phyloP scores from a whole-genome alignment of 2,113 vertebrate genomes.

The Brevimyrus niger region DNA sequence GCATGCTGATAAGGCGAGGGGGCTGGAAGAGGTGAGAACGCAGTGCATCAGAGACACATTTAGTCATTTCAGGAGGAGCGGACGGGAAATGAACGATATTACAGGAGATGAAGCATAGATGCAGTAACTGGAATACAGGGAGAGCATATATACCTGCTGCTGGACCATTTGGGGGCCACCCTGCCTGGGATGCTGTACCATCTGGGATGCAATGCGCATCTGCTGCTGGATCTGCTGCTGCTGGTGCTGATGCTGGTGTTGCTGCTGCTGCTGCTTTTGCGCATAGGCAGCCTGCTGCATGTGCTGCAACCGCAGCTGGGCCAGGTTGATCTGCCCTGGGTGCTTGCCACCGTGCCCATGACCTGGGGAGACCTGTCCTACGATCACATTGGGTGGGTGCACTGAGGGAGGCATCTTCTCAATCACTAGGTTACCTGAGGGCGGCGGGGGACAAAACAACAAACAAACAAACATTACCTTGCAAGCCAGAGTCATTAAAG shows the following conservation, averaged over 20 bases:
- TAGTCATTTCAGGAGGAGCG: not conserved
- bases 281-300: conserved; percentile 89
- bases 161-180: conserved; percentile 74
- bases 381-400: conserved; percentile 77
- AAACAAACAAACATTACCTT: not conserved
- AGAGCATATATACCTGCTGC: conserved; percentile 67
- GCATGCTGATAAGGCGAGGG: conserved; percentile 97
- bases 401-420: conserved; percentile 80
- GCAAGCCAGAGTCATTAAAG: not conserved
- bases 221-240: conserved; percentile 82
- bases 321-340: conserved; percentile 90
- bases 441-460: not conserved
- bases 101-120: not conserved
- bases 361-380: conserved; percentile 77
- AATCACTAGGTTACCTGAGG: conserved; percentile 85
- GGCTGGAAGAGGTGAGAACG: conserved; percentile 59
- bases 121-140: not conserved
- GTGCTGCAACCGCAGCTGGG: conserved; percentile 91
- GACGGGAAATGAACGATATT: not conserved
- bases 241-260: conserved; percentile 79
- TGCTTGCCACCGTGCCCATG: conserved; percentile 79
- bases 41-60: not conserved
- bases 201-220: conserved; percentile 86
- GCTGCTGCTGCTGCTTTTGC: conserved; percentile 82
- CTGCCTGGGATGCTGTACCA: conserved; percentile 77